Evolutionary conservation across 2,113 vertebrate genomes (phyloP).

Genomic region (Toxotes jaculatrix): DNA sequence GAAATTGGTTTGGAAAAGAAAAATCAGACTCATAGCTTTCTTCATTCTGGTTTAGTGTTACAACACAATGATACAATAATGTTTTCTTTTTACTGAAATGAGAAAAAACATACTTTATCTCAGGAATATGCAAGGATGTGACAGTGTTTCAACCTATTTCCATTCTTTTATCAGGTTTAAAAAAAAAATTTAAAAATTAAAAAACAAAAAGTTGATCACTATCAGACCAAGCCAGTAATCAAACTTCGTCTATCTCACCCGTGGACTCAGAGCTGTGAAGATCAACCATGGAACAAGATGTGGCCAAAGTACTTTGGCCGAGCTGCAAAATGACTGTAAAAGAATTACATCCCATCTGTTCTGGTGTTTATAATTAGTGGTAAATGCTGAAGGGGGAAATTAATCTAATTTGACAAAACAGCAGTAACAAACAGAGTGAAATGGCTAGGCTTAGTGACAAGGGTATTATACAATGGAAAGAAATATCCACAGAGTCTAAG

Average conservation of each 20-base stretch:
- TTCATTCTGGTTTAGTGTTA: slow-evolving; percentile 7
- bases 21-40: not conserved
- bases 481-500: slow-evolving; percentile 33
- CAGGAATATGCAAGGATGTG: not conserved
- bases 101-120: slow-evolving; percentile 2
- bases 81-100: slow-evolving; percentile 10
- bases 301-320: slow-evolving; percentile 55
- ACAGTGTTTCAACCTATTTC: not conserved
- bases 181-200: not conserved
- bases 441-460: slow-evolving; percentile 48
- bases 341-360: slow-evolving; percentile 74
- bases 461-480: slow-evolving; percentile 47
- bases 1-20: slow-evolving; percentile 19
- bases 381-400: slow-evolving; percentile 67
- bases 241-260: slow-evolving; percentile 24
- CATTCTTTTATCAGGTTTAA: not conserved
- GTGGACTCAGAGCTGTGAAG: slow-evolving; percentile 34
- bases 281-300: slow-evolving; percentile 53
- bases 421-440: slow-evolving; percentile 63
- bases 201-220: not conserved
- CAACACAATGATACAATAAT: not conserved
- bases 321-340: slow-evolving; percentile 55
- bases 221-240: not conserved
- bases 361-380: slow-evolving; percentile 75
- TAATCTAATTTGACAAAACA: slow-evolving; percentile 74